Conservation (phyloP, 2,113 vertebrate species). For the Lethenteron camtschaticum region DNA sequence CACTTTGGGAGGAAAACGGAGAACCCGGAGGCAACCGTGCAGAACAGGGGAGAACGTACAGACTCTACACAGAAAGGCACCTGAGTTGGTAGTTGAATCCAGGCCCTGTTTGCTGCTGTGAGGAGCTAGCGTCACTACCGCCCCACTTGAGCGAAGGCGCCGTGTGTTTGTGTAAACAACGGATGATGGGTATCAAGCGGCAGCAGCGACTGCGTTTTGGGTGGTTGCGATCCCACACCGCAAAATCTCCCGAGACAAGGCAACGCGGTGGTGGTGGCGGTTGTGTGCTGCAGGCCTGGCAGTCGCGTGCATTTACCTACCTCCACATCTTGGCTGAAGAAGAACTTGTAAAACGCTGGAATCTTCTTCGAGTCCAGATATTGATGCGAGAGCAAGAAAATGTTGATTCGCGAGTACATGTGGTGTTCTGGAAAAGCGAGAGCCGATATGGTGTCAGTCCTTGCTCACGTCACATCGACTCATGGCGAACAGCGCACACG, state of each 20-base stretch:
- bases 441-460: too few relatives aligned
- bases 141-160: background rate
- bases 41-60: background rate
- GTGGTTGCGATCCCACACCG: background rate
- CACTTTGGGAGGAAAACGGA: too few relatives aligned
- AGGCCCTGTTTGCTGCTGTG: background rate
- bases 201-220: background rate
- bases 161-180: background rate
- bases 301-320: background rate
- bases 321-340: background rate
- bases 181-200: background rate
- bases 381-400: slow-evolving; percentile 1
- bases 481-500: too few relatives aligned
- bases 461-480: too few relatives aligned
- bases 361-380: background rate
- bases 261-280: background rate
- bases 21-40: too few relatives aligned
- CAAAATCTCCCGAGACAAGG: background rate
- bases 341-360: slow-evolving; percentile 5
- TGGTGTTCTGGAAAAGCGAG: background rate
- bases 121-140: background rate
- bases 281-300: too few relatives aligned
- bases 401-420: slow-evolving; percentile 2
- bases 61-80: background rate
- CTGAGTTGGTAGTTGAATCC: background rate